Percentiles rank a stretch among this genome's conserved stretches.
Conservation (phyloP, 2,797 vertebrate genomes). For the Dallia pectoralis region DNA sequence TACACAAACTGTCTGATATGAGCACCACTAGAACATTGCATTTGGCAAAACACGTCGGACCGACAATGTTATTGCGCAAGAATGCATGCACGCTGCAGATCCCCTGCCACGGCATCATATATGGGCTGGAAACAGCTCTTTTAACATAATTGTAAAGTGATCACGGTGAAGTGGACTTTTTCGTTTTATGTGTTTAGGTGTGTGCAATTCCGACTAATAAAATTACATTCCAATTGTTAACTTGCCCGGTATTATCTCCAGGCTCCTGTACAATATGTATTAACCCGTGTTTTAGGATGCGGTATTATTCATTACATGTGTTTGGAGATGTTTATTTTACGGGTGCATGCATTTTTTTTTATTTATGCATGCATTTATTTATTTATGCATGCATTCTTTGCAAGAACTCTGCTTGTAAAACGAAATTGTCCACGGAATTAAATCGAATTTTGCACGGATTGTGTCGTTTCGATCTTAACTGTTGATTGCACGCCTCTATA, state of each 20-base stretch:
- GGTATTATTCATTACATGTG: constrained; percentile 48
- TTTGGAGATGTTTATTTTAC: constrained; percentile 52
- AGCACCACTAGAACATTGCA: constrained; percentile 18
- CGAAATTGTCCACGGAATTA: constrained; percentile 23
- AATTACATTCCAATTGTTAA: constrained; percentile 6
- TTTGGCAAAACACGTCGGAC: constrained; percentile 37
- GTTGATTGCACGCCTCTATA: background rate
- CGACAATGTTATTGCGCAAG: constrained; percentile 27
- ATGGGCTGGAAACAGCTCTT: background rate
- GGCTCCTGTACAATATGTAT: background rate
- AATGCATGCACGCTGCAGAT: constrained; percentile 2
- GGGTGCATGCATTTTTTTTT: constrained; percentile 29
- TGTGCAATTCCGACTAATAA: background rate
- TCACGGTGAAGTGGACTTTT: background rate
- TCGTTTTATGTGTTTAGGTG: constrained; percentile 23
- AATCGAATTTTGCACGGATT: constrained; percentile 18
- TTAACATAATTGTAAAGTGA: background rate
- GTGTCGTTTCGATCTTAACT: background rate
- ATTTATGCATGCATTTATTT: no score
- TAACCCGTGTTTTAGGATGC: constrained; percentile 33
- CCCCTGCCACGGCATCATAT: background rate
- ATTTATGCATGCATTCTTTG: constrained; percentile 26
- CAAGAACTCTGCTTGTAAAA: constrained; percentile 36
- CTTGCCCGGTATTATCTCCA: constrained; percentile 5
- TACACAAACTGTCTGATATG: constrained; percentile 29